A percentile compares a stretch with the other conserved stretches of the same genome.
phyloP scores from a whole-genome alignment of 2,113 vertebrate species.

The Catharus minimus region DNA sequence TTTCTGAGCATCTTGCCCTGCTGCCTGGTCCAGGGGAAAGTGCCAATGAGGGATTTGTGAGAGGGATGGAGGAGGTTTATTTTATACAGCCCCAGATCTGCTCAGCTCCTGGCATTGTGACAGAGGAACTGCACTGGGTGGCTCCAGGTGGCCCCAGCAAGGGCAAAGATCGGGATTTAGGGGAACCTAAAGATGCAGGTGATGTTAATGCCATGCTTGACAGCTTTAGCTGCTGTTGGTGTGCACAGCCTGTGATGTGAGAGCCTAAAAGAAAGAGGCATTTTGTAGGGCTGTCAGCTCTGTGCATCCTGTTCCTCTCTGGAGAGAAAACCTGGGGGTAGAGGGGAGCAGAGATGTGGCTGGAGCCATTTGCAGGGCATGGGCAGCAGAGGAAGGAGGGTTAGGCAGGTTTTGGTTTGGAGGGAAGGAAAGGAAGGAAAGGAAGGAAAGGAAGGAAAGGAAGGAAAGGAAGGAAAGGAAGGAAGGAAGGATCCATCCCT shows the following conservation, averaged over 20 bases:
- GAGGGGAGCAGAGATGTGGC: rapidly evolving
- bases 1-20: neutral
- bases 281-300: neutral
- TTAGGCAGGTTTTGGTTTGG: too few relatives aligned
- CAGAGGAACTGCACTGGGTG: neutral
- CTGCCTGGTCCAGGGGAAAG: neutral
- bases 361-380: neutral
- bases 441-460: too few relatives aligned
- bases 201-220: rapidly evolving
- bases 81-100: neutral
- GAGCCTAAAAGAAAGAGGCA: neutral
- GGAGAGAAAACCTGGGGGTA: neutral
- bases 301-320: neutral
- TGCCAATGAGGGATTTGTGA: neutral
- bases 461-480: too few relatives aligned
- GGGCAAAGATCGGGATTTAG: neutral
- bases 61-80: neutral
- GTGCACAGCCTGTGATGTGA: neutral
- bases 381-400: neutral
- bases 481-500: too few relatives aligned
- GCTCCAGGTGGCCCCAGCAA: neutral
- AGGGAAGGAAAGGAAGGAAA: neutral
- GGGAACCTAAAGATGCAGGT: neutral
- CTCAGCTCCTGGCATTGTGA: neutral
- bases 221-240: neutral